Percentiles rank a stretch among this genome's conserved stretches.
phyloP scores from a whole-genome alignment of 2,888 invertebrate genomes.

The Strigamia crassipes region DNA sequence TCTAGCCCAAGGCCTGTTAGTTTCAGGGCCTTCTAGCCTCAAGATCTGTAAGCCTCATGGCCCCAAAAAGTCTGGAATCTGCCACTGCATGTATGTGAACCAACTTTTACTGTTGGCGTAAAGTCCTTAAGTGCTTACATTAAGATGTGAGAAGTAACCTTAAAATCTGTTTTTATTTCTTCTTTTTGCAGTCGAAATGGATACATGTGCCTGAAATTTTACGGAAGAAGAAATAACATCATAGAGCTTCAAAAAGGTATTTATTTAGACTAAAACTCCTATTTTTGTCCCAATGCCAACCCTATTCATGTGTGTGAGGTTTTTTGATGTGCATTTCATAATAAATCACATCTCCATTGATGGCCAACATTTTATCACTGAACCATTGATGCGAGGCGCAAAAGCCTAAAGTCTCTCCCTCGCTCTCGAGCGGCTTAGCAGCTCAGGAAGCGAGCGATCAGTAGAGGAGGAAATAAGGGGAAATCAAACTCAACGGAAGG shows the following conservation, averaged over 20 bases:
- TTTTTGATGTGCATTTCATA: background rate
- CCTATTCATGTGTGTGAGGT: background rate
- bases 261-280: background rate
- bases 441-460: constrained; percentile 28
- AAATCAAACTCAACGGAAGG: constrained; percentile 24
- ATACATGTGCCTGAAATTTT: constrained; percentile 76
- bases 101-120: too few relatives aligned
- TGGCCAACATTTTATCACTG: constrained; percentile 11
- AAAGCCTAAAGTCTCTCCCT: background rate
- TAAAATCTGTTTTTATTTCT: constrained; percentile 51
- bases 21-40: too few relatives aligned
- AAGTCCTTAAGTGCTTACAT: too few relatives aligned
- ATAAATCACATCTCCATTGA: constrained; percentile 24
- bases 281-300: background rate
- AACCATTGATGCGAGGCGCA: constrained; percentile 18
- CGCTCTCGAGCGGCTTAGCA: background rate
- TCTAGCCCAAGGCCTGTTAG: too few relatives aligned
- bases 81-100: too few relatives aligned
- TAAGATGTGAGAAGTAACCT: too few relatives aligned
- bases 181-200: constrained; percentile 72
- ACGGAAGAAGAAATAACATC: constrained; percentile 71
- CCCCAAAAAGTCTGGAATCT: too few relatives aligned
- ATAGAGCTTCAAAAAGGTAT: constrained; percentile 59
- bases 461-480: constrained; percentile 11
- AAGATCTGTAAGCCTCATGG: too few relatives aligned